Percentiles rank a stretch among this genome's conserved stretches.
Evolutionary conservation across 2,797 vertebrate genomes (phyloP).

Genomic region (Sebastolobus altivelis): DNA sequence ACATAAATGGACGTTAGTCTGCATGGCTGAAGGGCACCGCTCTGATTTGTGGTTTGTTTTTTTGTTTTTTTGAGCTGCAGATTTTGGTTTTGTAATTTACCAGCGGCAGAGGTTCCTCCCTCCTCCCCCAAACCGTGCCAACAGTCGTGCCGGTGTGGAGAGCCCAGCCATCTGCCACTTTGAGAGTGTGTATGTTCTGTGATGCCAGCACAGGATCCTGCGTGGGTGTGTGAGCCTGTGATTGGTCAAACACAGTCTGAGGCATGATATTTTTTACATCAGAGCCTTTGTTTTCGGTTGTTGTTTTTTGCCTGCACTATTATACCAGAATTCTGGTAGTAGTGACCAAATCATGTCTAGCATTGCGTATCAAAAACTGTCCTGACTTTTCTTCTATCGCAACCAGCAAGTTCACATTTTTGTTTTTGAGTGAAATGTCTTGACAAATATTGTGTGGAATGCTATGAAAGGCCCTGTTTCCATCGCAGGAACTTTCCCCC

Average conservation of each 20-base stretch:
- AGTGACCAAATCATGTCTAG: no score
- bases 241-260: constrained; percentile 32
- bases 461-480: background rate
- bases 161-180: constrained; percentile 79
- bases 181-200: constrained; percentile 1
- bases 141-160: constrained; percentile 54
- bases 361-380: background rate
- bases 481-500: no score
- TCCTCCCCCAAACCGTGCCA: constrained; percentile 54
- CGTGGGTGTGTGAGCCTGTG: constrained; percentile 23
- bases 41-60: constrained; percentile 7
- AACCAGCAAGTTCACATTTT: background rate
- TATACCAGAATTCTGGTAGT: background rate
- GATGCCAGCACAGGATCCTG: constrained; percentile 47
- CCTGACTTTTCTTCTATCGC: background rate
- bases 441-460: background rate
- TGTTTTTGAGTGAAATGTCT: background rate
- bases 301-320: background rate
- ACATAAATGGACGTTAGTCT: constrained; percentile 45
- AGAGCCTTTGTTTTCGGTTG: background rate
- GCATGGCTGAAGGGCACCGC: constrained; percentile 40
- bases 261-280: constrained; percentile 14
- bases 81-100: constrained; percentile 44
- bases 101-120: constrained; percentile 31
- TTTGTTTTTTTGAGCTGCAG: constrained; percentile 4